These are phyloP conservation scores for Anas capensis DNA, from an alignment of 2,797 vertebrate genomes.

Conservation along the genomic window DNA sequence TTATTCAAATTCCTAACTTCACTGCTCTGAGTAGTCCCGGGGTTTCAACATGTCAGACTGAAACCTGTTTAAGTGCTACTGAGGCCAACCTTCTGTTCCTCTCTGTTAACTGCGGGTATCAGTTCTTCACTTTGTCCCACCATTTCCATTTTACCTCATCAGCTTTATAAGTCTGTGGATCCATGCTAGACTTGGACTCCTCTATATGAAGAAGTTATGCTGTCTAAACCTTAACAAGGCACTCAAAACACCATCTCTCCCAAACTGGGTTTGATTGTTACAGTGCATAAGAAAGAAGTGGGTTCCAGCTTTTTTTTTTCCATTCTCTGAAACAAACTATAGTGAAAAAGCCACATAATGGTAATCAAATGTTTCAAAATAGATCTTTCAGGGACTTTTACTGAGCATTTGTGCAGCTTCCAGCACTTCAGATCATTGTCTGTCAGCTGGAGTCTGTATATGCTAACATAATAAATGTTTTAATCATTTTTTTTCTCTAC, in stretches of 20 bases:
- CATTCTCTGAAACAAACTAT: not conserved
- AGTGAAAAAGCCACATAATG: not conserved
- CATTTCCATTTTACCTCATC: not conserved
- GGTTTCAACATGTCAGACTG: not conserved
- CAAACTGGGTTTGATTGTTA: not conserved
- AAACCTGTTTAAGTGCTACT: not conserved
- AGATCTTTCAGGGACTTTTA: not conserved
- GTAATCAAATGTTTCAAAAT: not conserved
- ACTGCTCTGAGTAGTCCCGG: not conserved
- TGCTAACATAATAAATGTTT: not conserved
- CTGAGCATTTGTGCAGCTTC: not conserved
- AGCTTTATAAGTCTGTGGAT: not conserved
- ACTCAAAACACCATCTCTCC: not conserved
- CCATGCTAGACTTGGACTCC: not conserved
- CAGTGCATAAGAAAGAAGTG: not conserved
- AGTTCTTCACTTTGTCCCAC: not conserved
- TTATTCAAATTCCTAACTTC: not conserved
- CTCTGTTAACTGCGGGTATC: not conserved
- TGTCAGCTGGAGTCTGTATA: not conserved
- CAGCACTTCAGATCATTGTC: rapidly evolving
- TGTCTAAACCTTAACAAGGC: not conserved
- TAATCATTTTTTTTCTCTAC: not conserved
- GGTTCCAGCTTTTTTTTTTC: not conserved
- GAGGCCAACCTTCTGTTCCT: not conserved
- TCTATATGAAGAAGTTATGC: rapidly evolving